These are phyloP conservation scores for Neotragus pygmaeus DNA, from an alignment of 2,113 vertebrate genomes.

Conservation along the genomic window DNA sequence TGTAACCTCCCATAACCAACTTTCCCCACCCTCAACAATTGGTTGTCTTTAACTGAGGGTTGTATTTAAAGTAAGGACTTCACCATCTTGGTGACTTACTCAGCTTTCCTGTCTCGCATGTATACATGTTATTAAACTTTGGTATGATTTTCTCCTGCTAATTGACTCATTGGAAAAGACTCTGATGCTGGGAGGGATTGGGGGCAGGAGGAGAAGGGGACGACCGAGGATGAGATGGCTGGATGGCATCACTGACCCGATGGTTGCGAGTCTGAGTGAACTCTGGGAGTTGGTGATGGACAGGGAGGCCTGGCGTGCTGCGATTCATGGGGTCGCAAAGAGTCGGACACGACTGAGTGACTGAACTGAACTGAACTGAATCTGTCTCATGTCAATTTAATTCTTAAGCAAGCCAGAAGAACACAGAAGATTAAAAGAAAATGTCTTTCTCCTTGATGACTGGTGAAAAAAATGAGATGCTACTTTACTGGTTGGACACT, in stretches of 20 bases:
- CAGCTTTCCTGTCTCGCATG: background rate
- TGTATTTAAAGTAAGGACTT: background rate
- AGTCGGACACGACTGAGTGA: rapidly evolving
- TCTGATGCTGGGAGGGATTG: no score
- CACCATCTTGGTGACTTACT: background rate
- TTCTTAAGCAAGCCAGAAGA: background rate
- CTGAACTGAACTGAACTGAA: background rate
- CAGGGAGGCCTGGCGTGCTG: background rate
- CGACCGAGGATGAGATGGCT: background rate
- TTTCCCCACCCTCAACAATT: background rate
- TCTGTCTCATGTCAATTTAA: background rate
- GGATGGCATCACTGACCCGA: background rate
- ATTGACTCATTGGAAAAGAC: no score
- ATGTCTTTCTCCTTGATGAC: background rate
- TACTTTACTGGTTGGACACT: background rate
- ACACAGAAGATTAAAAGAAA: background rate
- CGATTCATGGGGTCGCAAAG: background rate
- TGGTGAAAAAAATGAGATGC: background rate
- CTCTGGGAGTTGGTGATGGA: background rate
- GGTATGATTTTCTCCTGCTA: background rate
- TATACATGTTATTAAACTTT: background rate
- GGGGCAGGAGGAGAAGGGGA: no score
- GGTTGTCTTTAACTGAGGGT: background rate
- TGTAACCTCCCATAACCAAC: background rate
- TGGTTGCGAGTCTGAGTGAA: background rate